Evolutionary conservation across 2,888 invertebrate species (phyloP).

Genomic region (Smittia sp.): DNA sequence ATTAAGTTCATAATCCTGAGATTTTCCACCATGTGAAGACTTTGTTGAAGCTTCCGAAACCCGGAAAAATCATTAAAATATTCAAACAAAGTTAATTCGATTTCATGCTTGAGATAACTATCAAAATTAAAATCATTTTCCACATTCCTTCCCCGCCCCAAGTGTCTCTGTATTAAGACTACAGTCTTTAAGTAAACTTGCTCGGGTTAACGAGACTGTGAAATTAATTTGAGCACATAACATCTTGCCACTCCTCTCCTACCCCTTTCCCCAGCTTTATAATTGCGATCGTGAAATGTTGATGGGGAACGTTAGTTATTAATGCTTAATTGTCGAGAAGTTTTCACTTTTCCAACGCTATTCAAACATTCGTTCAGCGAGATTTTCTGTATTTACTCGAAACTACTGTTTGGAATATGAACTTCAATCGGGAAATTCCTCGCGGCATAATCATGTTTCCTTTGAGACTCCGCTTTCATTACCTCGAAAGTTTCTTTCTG

Average conservation of each 20-base stretch:
- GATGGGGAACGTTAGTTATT: conserved; percentile 4
- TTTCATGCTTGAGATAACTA: conserved; percentile 25
- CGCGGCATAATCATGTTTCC: not conserved
- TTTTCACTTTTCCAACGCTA: not conserved
- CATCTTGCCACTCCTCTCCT: not conserved
- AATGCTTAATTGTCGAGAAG: conserved; percentile 4
- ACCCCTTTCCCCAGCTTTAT: not conserved
- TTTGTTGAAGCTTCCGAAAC: not conserved
- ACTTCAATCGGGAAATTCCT: not conserved
- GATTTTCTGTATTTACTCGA: not conserved
- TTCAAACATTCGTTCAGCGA: not conserved
- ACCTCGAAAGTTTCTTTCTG: not conserved
- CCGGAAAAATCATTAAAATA: conserved; percentile 12
- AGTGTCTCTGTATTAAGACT: not conserved
- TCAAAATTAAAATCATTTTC: conserved; percentile 17
- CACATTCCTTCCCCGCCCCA: not conserved
- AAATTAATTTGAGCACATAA: conserved; percentile 7
- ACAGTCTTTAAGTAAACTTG: not conserved
- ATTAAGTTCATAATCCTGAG: conserved; percentile 14
- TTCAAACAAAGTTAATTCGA: conserved; percentile 23
- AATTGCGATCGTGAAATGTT: conserved; percentile 7
- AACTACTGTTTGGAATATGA: not conserved
- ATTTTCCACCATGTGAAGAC: not conserved
- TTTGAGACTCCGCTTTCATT: not conserved
- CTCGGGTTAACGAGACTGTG: not conserved